Base-by-base conservation (phyloP, 2,113 vertebrate genomes). In the Nestor notabilis region DNA sequence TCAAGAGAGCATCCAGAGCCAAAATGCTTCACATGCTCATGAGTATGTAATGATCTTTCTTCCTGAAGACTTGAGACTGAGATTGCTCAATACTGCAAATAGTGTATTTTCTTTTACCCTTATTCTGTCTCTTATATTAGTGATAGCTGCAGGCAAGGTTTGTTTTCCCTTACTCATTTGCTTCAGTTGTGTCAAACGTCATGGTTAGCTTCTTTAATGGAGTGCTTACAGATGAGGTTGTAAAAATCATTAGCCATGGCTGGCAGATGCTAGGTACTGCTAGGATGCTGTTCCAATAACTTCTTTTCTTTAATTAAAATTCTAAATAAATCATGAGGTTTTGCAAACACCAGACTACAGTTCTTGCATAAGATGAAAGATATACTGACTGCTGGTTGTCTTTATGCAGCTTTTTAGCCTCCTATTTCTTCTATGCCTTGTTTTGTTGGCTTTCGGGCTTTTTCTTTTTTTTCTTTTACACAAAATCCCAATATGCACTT, bases 271-370 rank as follows among this genome's bases (percentile, higher is more conserved):
- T 78, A 93, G 87, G 78, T 91, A 58, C 55, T 44, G 61, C 68
- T 95, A 90, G 88, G 83, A 97, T 78, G 64, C 23, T 75, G 28
- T 76, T 94, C 95, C 81, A 97, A 91, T 93, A 85, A 93, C 86
- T 95, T 96, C 24, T 95, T 97, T 95, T 49, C 77, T 92, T 96
- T 97, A 95, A 95, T 96, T 98, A 97, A 97, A 96, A 83, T 87
- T 95, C 61, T 90, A 97, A 98, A 97, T 96, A 97, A 92, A 97
- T 96, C 81, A 95, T 95, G 97, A 97, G 39, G 10, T 81, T 87
- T 82, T 92, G 66, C 91, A 97, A 96, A 91, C 66, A 89, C 13
- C 72, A 84, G 27, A 41, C 1, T 44, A 58, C 81, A 79, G 56
- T 63, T 66, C 60, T 95, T 74, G 39, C 24, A 17, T 52, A 88